Base-by-base conservation (phyloP, 2,888 invertebrate genomes). In the Drosophila tripunctata region DNA sequence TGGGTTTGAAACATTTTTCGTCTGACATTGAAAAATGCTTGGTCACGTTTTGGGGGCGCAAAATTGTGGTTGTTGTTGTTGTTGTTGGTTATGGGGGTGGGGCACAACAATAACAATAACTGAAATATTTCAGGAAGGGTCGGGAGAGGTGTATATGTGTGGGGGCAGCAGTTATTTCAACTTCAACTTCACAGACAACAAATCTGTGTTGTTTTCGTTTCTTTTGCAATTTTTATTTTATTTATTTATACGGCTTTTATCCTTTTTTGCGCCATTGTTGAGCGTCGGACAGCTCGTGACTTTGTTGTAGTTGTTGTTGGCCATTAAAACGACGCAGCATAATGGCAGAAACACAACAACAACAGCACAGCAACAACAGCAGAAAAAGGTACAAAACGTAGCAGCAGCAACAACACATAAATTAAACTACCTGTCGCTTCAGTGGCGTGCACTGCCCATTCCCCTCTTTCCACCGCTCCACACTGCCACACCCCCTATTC, bases 1-100 rank as follows among this genome's bases (percentile, higher is more conserved):
- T 8, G 8, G 27, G 10, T n/a, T 56, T 73, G 70, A 48, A 73
- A 71, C 55, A 75, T 72, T 90, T 89, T 89, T 79, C 84, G 89
- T 90, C 91, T 91, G 90, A 91, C 91, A 91, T 91, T 91, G 91
- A 90, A 90, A 90, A 91, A 90, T 90, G 90, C 90, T 87, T 88
- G 90, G 91, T 91, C 90, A 91, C 90, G 90, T 91, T 90, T 91
- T 90, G 51, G 85, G 87, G 84, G 86, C 75, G 64, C 54, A 56
- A 60, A 62, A 27, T 36, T n/a, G n/a, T n/a, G n/a, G 36, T 7
- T 44, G 43, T 24, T 43, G 24, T 24, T 8, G 3, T 38, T 44
- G n/a, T n/a, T n/a, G n/a, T n/a, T n/a, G n/a, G n/a, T 17, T 36
- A n/a, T 12, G 7, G 19, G 27, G 27, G 36, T 36, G 51, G 38